Conservation (phyloP, 2,797 vertebrate species). For the Lepilemur septentrionalis region DNA sequence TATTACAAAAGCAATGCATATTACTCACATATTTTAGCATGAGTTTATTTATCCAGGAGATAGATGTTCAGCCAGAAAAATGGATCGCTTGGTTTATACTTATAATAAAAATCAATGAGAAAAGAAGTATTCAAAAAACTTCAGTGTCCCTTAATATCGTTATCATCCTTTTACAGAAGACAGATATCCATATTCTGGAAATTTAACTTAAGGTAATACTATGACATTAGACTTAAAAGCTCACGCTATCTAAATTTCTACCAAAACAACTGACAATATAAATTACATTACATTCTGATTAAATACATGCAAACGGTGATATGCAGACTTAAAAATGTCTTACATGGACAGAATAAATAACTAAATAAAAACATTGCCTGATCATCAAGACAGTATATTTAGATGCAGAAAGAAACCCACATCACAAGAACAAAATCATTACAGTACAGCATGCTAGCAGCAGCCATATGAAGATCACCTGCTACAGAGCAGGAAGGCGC, state of each 20-base stretch:
- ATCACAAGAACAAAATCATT: neutral
- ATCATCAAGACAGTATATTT: neutral
- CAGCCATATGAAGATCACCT: neutral
- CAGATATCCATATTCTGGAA: neutral
- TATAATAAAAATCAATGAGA: constrained; percentile 44
- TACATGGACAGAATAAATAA: constrained; percentile 57
- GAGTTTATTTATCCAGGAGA: constrained; percentile 66
- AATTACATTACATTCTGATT: constrained; percentile 44
- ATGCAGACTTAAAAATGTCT: constrained; percentile 14
- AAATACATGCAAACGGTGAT: constrained; percentile 60
- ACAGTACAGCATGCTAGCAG: neutral
- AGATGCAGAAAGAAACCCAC: neutral
- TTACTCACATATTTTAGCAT: constrained; percentile 54
- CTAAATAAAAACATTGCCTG: neutral
- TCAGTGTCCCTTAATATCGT: neutral
- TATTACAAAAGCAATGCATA: constrained; percentile 62
- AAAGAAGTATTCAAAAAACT: constrained; percentile 35
- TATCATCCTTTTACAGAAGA: constrained; percentile 45
- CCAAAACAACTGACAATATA: neutral
- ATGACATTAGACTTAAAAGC: constrained; percentile 21
- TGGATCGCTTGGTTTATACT: constrained; percentile 47
- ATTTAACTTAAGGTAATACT: constrained; percentile 42
- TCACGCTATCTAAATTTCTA: constrained; percentile 28
- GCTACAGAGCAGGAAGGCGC: neutral
- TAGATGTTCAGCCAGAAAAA: constrained; percentile 55